Conservation (phyloP, 1,140 invertebrate genomes). For the Drosophila miranda region DNA sequence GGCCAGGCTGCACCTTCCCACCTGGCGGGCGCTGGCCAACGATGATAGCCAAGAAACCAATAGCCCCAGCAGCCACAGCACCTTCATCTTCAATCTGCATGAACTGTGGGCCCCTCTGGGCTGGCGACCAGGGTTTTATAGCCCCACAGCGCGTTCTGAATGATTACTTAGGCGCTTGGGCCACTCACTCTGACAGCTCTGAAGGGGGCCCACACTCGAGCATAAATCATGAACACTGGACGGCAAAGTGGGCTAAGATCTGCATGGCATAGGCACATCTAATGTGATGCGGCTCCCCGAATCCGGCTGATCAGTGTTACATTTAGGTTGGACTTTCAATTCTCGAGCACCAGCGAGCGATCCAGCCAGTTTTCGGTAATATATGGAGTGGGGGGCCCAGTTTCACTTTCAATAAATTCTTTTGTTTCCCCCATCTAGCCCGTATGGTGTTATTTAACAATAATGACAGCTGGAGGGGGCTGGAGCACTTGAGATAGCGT, state of each 20-base stretch:
- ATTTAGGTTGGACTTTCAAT: constrained; percentile 41
- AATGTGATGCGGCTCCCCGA: too few species aligned
- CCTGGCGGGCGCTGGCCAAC: constrained; percentile 32
- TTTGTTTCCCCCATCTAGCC: constrained; percentile 24
- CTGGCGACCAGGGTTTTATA: constrained; percentile 55
- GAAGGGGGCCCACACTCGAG: constrained; percentile 62
- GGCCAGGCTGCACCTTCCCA: constrained; percentile 63
- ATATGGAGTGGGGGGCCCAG: constrained; percentile 63
- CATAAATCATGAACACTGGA: constrained; percentile 65
- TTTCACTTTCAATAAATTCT: constrained; percentile 69
- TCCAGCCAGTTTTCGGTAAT: constrained; percentile 53
- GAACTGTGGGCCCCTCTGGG: constrained; percentile 20
- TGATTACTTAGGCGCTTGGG: constrained; percentile 1
- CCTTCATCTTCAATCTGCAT: constrained; percentile 35
- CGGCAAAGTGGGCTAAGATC: constrained; percentile 13
- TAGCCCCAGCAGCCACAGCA: constrained; percentile 27
- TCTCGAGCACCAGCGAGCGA: constrained; percentile 22
- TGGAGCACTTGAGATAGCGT: constrained; percentile 48
- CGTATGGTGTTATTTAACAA: constrained; percentile 43
- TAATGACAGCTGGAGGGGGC: constrained; percentile 23
- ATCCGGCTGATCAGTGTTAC: constrained; percentile 19
- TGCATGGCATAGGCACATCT: too few species aligned
- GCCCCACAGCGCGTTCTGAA: constrained; percentile 9
- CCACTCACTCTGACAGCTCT: constrained; percentile 55
- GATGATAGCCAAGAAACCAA: constrained; percentile 1